Percentiles rank a stretch among this genome's conserved stretches.
Conservation (phyloP, 2,888 invertebrate species). For the Glaucopsyche alexis region DNA sequence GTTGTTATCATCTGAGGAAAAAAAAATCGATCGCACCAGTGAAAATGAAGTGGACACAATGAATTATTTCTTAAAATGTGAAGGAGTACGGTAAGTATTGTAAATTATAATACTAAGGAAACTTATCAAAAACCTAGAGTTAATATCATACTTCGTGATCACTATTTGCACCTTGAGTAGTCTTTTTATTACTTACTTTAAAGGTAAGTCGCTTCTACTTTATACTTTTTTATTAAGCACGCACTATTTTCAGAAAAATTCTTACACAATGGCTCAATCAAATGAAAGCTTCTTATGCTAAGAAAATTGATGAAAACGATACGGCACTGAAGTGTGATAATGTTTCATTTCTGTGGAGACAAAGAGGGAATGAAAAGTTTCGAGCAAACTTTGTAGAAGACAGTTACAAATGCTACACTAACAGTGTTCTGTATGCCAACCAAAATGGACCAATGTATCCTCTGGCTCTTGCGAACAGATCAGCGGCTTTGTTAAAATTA, state of each 20-base stretch:
- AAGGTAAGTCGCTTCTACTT: background rate
- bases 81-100: slow-evolving; percentile 58
- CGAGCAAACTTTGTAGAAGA: slow-evolving; percentile 70
- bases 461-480: slow-evolving; percentile 84
- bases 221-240: background rate
- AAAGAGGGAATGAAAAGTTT: slow-evolving; percentile 81
- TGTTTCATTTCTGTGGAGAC: slow-evolving; percentile 64
- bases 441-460: slow-evolving; percentile 78
- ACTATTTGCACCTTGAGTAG: background rate
- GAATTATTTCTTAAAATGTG: slow-evolving; percentile 63
- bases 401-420: slow-evolving; percentile 81
- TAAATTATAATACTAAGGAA: background rate
- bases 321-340: slow-evolving; percentile 63
- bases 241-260: slow-evolving; percentile 51
- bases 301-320: slow-evolving; percentile 51
- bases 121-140: background rate
- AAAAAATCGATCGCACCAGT: slow-evolving; percentile 63
- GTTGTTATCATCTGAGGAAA: slow-evolving; percentile 67
- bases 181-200: background rate
- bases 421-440: slow-evolving; percentile 81
- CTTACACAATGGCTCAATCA: slow-evolving; percentile 62
- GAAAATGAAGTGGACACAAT: slow-evolving; percentile 67
- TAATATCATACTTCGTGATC: background rate
- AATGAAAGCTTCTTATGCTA: slow-evolving; percentile 59
- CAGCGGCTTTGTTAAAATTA: slow-evolving; percentile 82